These are phyloP conservation scores for Stichopus horrens DNA, from an alignment of 53 echinoderm and acorn worm genomes.

Conservation along the genomic window DNA sequence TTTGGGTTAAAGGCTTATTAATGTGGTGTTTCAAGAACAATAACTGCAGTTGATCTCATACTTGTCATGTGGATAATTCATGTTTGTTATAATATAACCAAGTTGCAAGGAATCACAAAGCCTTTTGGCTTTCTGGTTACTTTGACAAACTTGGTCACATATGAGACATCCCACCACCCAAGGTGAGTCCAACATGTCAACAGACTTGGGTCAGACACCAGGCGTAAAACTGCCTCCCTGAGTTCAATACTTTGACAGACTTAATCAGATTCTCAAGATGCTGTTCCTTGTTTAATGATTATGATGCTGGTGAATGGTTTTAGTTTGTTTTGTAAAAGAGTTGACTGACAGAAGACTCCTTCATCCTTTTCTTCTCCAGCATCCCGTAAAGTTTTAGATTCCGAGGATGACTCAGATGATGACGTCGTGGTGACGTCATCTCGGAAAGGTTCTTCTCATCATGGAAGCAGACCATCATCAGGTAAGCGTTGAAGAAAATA, in stretches of 20 bases:
- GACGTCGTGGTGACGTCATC: constrained; percentile 54
- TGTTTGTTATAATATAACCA: too few relatives aligned
- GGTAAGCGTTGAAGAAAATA: constrained; percentile 19
- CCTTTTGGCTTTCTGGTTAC: too few relatives aligned
- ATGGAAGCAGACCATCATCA: constrained; percentile 56
- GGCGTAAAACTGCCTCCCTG: not conserved
- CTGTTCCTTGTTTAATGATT: not conserved
- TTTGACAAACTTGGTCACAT: too few relatives aligned
- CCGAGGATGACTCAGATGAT: constrained; percentile 72
- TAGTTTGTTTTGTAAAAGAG: not conserved
- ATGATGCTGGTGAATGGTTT: not conserved
- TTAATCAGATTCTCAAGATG: not conserved
- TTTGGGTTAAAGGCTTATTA: too few relatives aligned
- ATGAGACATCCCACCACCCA: too few relatives aligned
- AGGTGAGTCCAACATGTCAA: too few relatives aligned
- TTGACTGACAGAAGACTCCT: not conserved
- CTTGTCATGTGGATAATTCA: too few relatives aligned
- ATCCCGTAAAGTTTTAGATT: constrained; percentile 53
- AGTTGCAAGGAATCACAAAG: too few relatives aligned
- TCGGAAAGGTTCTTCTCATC: constrained; percentile 44
- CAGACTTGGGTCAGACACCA: too few relatives aligned
- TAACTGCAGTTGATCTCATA: too few relatives aligned
- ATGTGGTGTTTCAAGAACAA: too few relatives aligned
- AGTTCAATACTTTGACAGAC: not conserved
- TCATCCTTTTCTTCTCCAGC: constrained; percentile 36